A percentile compares a stretch with the other conserved stretches of the same genome.
phyloP scores from a whole-genome alignment of 2,888 invertebrate species.

The Ommatoiulus sabulosus region DNA sequence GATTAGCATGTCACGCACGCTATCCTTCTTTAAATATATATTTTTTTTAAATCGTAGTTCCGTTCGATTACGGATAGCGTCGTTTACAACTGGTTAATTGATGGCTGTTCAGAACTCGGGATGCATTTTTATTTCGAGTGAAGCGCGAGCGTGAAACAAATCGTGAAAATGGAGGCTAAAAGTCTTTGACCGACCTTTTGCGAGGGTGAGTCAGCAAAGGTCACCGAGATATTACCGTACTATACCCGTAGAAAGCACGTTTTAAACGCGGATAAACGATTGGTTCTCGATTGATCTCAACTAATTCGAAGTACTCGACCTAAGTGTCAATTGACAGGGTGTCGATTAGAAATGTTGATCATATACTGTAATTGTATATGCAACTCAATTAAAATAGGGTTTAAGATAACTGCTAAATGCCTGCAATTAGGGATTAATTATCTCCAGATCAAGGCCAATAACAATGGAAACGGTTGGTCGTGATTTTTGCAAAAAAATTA shows the following conservation, averaged over 20 bases:
- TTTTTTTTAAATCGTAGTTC: background rate
- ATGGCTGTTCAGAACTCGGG: background rate
- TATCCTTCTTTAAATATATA: background rate
- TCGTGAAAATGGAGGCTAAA: background rate
- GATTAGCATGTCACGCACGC: constrained; percentile 28
- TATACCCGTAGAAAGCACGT: background rate
- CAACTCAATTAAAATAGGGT: background rate
- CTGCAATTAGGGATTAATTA: background rate
- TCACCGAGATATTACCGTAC: background rate
- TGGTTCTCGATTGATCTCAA: background rate
- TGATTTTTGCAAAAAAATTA: background rate
- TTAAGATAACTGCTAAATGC: background rate
- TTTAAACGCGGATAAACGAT: background rate
- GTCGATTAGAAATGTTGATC: background rate
- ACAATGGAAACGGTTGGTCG: background rate
- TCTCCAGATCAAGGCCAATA: constrained; percentile 35
- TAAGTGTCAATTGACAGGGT: background rate
- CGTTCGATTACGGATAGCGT: background rate
- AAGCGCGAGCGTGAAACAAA: background rate
- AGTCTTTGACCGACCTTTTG: constrained; percentile 17
- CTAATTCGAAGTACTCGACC: background rate
- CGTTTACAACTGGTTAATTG: background rate
- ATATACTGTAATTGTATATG: no score
- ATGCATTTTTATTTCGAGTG: background rate
- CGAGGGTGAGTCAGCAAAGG: background rate